Base-by-base conservation (phyloP, 2,113 vertebrate genomes). In the Myodes glareolus region DNA sequence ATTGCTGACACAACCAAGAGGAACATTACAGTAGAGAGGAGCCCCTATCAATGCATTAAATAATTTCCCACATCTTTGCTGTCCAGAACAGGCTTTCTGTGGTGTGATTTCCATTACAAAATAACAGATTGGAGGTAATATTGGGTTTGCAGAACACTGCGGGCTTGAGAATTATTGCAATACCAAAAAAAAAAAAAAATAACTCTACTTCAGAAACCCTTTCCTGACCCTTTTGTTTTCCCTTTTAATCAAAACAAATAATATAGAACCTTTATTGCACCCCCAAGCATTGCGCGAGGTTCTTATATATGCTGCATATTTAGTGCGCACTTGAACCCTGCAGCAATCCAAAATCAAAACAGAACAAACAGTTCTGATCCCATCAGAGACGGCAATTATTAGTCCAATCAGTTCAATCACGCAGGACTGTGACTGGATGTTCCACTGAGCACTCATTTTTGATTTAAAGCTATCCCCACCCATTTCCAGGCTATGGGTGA, bases 21-120 rank as follows among this genome's bases (percentile, higher is more conserved):
- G 55, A 70, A 90, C 81, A 47, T 67, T 75, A 76, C 36, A 75
- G 61, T 52, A 25, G 78, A n/a, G 7, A 8, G 58, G 78, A 5
- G 4, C 33, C 67, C 36, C 63, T 94, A 95, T 88, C 81, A n/a
- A 63, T 72, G 50, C 36, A 50, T 81, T 94, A 92, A 92, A 90
- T 68, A 42, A 92, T 58, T 97, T 85, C 70, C 25, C 36, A 2
- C 88, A 93, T 80, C 92, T 97, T 94, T 76, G 27, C 55, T 21
- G 93, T 91, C 65, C 91, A 96, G 80, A 76, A 84, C 47, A 88
- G 76, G 75, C 55, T 94, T 88, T 61, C 45, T 94, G 80, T 52
- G 92, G 67, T 85, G 19, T 95, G 95, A 96, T 95, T 97, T 94
- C 67, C 86, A 91, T 90, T 88, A 88, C 77, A 97, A 92, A 88